Percentiles rank a stretch among this genome's conserved stretches.
phyloP scores from a whole-genome alignment of 2,797 vertebrate species.

The Leptodactylus fallax region DNA sequence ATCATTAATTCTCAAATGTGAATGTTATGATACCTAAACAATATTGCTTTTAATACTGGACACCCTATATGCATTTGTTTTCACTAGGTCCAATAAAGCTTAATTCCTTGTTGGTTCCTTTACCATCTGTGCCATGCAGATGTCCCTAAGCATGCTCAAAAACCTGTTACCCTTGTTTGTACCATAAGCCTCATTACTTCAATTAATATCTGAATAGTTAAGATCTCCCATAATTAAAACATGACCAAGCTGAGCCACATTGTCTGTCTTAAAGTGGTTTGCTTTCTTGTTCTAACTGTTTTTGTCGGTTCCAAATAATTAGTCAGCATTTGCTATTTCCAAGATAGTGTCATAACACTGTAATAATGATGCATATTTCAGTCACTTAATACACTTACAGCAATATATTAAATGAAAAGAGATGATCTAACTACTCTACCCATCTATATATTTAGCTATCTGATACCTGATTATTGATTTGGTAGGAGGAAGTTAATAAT shows the following conservation, averaged over 20 bases:
- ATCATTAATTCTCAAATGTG: not conserved
- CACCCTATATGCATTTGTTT: conserved; percentile 41
- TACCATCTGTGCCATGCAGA: conserved; percentile 53
- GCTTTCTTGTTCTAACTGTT: not conserved
- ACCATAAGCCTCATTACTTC: conserved; percentile 48
- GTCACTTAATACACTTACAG: too few species aligned
- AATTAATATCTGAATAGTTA: conserved; percentile 54
- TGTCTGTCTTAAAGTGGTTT: not conserved
- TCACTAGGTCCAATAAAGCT: conserved; percentile 48
- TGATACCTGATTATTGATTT: too few species aligned
- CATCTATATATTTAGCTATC: too few species aligned
- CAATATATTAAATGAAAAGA: too few species aligned
- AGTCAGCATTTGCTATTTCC: not conserved
- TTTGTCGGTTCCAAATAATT: not conserved
- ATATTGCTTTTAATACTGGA: not conserved
- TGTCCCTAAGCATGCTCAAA: conserved; percentile 45
- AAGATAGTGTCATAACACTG: too few species aligned
- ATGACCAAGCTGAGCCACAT: conserved; percentile 42
- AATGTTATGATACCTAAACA: not conserved
- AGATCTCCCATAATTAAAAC: conserved; percentile 50
- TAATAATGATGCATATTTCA: too few species aligned
- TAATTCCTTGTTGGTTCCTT: conserved; percentile 46
- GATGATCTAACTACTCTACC: too few species aligned
- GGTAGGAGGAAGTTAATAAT: too few species aligned
- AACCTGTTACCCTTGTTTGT: conserved; percentile 48